These are phyloP conservation scores for Cordilura impudica DNA, from an alignment of 2,888 invertebrate genomes.

Conservation along the genomic window DNA sequence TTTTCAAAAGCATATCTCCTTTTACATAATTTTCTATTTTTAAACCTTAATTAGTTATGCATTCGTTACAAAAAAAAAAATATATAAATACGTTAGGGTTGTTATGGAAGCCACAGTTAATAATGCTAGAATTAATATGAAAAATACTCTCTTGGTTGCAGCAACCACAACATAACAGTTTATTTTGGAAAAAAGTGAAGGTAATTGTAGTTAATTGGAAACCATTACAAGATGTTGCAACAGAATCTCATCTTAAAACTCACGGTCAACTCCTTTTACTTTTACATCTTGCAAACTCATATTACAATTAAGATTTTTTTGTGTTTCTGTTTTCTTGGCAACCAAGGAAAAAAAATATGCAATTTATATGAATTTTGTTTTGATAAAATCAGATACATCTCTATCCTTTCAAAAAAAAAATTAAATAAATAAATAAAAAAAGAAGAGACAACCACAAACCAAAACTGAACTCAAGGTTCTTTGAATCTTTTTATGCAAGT, in stretches of 20 bases:
- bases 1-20: neutral
- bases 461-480: slow-evolving; percentile 55
- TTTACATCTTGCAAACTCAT: slow-evolving; percentile 25
- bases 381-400: slow-evolving; percentile 32
- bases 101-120: neutral
- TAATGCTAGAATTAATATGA: neutral
- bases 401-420: slow-evolving; percentile 47
- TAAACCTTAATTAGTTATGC: neutral
- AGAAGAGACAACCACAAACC: slow-evolving; percentile 5
- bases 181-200: slow-evolving; percentile 15
- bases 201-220: slow-evolving; percentile 40
- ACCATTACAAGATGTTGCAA: slow-evolving; percentile 13
- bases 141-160: too few relatives aligned
- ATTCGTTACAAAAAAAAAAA: too few relatives aligned
- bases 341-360: neutral
- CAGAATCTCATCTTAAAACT: neutral
- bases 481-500: slow-evolving; percentile 23
- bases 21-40: neutral
- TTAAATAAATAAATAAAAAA: neutral
- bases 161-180: too few relatives aligned
- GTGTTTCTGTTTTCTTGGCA: slow-evolving; percentile 27
- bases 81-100: neutral
- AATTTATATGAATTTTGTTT: too few relatives aligned
- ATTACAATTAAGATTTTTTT: slow-evolving; percentile 48
- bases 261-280: slow-evolving; percentile 61